Percentiles rank a stretch among this genome's conserved stretches.
Conservation (phyloP, 2,888 invertebrate species). For the Agonopterix subpropinquella region DNA sequence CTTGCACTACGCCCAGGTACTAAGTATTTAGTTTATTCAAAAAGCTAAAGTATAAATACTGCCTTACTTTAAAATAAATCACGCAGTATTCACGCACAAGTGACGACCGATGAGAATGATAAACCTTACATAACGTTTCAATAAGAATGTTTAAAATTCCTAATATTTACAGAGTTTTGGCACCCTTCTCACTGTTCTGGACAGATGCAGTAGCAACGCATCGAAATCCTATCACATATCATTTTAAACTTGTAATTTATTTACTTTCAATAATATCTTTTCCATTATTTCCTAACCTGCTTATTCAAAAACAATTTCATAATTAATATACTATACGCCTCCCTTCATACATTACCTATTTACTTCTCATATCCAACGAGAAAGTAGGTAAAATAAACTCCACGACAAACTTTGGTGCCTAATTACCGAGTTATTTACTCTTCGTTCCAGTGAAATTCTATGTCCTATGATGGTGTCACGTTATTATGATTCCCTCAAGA, state of each 20-base stretch:
- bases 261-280: neutral
- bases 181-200: constrained; percentile 21
- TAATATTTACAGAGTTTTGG: constrained; percentile 15
- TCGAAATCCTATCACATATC: constrained; percentile 26
- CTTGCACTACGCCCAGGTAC: too few species aligned
- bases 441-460: too few species aligned
- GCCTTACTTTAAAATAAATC: too few species aligned
- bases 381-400: neutral
- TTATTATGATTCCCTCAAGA: too few species aligned
- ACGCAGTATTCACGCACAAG: too few species aligned
- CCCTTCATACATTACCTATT: neutral
- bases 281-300: neutral
- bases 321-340: too few species aligned
- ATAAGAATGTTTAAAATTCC: neutral
- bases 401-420: neutral
- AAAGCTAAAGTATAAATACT: too few species aligned
- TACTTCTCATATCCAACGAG: neutral
- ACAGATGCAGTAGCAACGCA: constrained; percentile 15
- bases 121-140: too few species aligned
- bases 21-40: too few species aligned
- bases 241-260: constrained; percentile 6
- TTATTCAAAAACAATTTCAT: too few species aligned
- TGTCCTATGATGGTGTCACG: too few species aligned
- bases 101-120: too few species aligned
- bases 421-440: neutral